Evolutionary conservation across 35 echinoderm and acorn worm species (phyloP).

Genomic region (Strongylocentrotus purpuratus): DNA sequence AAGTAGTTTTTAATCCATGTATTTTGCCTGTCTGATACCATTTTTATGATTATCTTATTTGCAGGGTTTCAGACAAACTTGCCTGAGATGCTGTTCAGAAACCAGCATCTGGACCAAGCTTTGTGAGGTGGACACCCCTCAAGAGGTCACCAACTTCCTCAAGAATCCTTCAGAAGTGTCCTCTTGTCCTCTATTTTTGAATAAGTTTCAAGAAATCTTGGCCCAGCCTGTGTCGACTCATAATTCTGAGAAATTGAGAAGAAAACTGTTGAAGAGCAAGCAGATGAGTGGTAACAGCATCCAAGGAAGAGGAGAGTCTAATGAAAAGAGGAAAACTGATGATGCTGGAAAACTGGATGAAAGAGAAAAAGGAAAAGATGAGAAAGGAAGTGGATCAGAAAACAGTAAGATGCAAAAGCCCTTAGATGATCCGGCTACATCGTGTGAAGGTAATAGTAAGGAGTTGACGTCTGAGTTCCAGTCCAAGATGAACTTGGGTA

Average conservation of each 20-base stretch:
- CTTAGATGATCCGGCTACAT: neutral
- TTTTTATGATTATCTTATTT: neutral
- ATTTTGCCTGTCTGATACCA: neutral
- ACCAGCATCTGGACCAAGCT: slow-evolving; percentile 62
- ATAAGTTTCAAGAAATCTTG: slow-evolving; percentile 3
- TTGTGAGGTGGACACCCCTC: slow-evolving; percentile 56
- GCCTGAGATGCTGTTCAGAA: slow-evolving; percentile 57
- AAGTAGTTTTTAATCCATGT: no score
- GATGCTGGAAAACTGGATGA: neutral
- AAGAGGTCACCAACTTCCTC: neutral
- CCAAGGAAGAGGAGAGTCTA: no score
- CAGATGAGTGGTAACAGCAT: neutral
- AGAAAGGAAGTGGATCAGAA: neutral
- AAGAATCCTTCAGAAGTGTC: neutral
- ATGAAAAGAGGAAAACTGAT: neutral
- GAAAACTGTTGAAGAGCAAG: slow-evolving; percentile 36
- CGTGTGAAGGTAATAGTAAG: neutral
- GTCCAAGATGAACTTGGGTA: neutral
- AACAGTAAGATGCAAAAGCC: neutral
- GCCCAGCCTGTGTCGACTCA: slow-evolving; percentile 6
- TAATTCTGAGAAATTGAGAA: slow-evolving; percentile 41
- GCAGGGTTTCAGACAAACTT: slow-evolving; percentile 64
- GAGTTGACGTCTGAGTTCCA: slow-evolving; percentile 27
- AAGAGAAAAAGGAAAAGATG: neutral
- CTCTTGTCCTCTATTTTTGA: neutral